These are phyloP conservation scores for Alethe diademata DNA, from an alignment of 2,113 vertebrate genomes.

Conservation along the genomic window DNA sequence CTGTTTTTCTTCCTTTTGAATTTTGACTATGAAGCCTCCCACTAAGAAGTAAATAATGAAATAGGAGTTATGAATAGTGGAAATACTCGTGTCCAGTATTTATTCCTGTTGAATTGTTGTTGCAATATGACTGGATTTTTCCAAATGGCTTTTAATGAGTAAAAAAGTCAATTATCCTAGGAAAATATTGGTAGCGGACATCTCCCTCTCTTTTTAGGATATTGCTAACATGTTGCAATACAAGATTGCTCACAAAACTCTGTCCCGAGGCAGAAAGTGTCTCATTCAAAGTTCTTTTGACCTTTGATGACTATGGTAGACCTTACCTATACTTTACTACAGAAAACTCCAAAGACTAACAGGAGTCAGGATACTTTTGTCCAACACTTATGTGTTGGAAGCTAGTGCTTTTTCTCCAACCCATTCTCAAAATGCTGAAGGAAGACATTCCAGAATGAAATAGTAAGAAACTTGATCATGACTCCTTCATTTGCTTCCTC, in stretches of 20 bases:
- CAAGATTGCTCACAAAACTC: not conserved
- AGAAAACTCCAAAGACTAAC: not conserved
- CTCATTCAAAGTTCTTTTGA: not conserved
- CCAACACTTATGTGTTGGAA: not conserved
- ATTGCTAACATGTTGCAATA: not conserved
- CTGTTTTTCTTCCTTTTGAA: not conserved
- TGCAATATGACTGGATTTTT: not conserved
- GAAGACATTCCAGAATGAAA: not conserved
- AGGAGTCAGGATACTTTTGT: not conserved
- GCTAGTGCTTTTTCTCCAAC: not conserved
- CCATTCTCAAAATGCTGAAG: not conserved
- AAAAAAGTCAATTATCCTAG: not conserved
- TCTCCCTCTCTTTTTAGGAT: not conserved
- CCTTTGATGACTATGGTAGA: not conserved
- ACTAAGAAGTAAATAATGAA: not conserved
- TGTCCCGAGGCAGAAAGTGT: rapidly evolving
- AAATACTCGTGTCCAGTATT: not conserved
- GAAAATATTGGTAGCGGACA: not conserved
- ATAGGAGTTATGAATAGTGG: not conserved
- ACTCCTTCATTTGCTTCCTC: not conserved
- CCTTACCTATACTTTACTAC: not conserved
- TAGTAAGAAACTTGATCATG: not conserved
- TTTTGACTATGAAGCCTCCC: not conserved
- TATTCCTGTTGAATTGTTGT: not conserved
- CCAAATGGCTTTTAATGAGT: not conserved